phyloP scores from a whole-genome alignment of 2,888 invertebrate genomes.

The Trissolcus brochymenae region DNA sequence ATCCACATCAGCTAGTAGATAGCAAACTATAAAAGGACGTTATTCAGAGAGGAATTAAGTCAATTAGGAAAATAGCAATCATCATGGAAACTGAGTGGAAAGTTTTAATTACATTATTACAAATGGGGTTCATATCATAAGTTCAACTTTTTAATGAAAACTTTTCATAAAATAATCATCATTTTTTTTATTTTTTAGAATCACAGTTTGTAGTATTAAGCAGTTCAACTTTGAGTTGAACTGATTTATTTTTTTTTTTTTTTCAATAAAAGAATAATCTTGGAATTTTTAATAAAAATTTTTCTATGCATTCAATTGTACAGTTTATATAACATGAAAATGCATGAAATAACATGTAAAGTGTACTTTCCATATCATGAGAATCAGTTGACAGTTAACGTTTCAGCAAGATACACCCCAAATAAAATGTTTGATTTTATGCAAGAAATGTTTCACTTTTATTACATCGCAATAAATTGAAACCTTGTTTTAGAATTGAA shows the following conservation, averaged over 20 bases:
- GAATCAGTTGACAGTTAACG: no score
- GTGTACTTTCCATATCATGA: no score
- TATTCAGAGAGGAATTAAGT: constrained; percentile 10
- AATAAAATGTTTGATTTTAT: no score
- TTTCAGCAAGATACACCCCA: no score
- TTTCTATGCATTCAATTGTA: no score
- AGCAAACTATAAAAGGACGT: neutral
- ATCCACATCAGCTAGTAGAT: neutral
- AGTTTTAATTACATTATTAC: constrained; percentile 43
- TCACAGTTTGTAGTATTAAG: constrained; percentile 10
- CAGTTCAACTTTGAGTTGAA: no score
- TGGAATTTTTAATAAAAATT: neutral
- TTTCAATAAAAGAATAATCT: neutral
- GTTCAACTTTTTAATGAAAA: constrained; percentile 24
- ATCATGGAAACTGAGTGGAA: constrained; percentile 16
- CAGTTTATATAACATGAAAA: no score
- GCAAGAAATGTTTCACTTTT: no score
- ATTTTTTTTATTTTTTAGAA: constrained; percentile 15
- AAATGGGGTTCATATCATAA: constrained; percentile 28
- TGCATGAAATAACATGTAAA: no score
- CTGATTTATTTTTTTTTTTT: no score
- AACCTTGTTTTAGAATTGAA: no score
- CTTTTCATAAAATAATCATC: constrained; percentile 7
- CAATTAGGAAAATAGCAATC: constrained; percentile 29
- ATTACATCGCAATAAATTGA: no score